phyloP scores from a whole-genome alignment of 2,113 vertebrate genomes.

The Chauna torquata region DNA sequence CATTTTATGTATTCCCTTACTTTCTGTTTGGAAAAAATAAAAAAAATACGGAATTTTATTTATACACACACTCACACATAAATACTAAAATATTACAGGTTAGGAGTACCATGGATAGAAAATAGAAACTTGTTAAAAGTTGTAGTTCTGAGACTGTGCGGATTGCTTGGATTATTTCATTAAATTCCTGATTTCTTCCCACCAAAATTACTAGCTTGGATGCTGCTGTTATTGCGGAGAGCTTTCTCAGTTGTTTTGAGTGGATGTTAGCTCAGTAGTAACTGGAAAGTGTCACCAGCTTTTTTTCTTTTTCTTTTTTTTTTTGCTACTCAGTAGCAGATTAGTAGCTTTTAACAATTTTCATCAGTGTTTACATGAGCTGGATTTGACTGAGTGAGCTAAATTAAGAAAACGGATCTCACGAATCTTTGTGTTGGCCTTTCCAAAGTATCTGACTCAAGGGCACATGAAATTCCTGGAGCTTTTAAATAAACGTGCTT shows the following conservation, averaged over 20 bases:
- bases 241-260: background rate
- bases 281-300: background rate
- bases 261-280: background rate
- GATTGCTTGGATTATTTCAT: background rate
- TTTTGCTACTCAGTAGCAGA: background rate
- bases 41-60: background rate
- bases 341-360: background rate
- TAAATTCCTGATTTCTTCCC: background rate
- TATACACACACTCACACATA: accelerated
- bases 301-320: background rate
- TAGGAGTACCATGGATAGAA: background rate
- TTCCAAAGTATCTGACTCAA: background rate
- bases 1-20: background rate
- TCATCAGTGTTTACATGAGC: background rate
- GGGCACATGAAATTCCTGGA: background rate
- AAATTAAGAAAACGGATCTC: background rate
- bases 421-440: background rate
- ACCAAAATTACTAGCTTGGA: background rate
- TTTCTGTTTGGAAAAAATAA: background rate
- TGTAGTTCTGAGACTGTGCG: background rate
- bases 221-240: background rate
- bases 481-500: background rate
- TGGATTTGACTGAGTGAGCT: background rate
- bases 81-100: background rate
- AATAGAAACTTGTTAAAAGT: background rate